These are phyloP conservation scores for Lathronympha strigana DNA, from an alignment of 2,888 invertebrate genomes.

Conservation along the genomic window DNA sequence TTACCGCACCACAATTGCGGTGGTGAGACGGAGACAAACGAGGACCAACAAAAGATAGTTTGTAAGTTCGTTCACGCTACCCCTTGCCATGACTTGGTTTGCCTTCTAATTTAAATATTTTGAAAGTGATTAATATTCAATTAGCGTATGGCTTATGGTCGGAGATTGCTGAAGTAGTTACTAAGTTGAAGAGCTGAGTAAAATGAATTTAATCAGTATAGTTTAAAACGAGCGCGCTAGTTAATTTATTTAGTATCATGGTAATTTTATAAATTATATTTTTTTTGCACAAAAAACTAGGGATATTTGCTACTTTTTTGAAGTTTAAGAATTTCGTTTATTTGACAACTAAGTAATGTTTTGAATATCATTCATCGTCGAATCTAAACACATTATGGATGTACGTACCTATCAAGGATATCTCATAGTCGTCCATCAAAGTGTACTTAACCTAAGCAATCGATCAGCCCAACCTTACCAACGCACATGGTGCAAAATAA, in stretches of 20 bases:
- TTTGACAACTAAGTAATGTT: no score
- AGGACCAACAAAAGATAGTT: slow-evolving; percentile 66
- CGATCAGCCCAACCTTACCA: slow-evolving; percentile 39
- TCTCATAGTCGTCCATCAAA: slow-evolving; percentile 21
- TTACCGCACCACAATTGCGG: slow-evolving; percentile 55
- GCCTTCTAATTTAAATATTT: slow-evolving; percentile 39
- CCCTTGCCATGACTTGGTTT: slow-evolving; percentile 6
- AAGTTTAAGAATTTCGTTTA: background rate
- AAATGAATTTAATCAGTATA: background rate
- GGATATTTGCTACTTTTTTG: background rate
- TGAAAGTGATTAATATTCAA: slow-evolving; percentile 38
- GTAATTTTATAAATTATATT: background rate
- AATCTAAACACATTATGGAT: background rate
- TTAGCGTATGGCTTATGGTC: slow-evolving; percentile 25
- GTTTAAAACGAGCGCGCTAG: background rate
- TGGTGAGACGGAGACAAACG: slow-evolving; percentile 67
- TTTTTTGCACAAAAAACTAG: no score
- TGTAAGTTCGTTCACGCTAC: slow-evolving; percentile 48
- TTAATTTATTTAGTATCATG: no score
- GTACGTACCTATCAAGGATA: slow-evolving; percentile 9
- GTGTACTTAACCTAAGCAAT: slow-evolving; percentile 39
- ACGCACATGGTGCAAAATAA: slow-evolving; percentile 41
- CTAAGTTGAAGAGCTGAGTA: background rate
- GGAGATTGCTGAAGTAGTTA: slow-evolving; percentile 25
- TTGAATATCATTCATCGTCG: no score